A percentile compares a stretch with the other conserved stretches of the same genome.
phyloP scores from a whole-genome alignment of 1,140 invertebrate genomes.

The Aphidius gifuensis region DNA sequence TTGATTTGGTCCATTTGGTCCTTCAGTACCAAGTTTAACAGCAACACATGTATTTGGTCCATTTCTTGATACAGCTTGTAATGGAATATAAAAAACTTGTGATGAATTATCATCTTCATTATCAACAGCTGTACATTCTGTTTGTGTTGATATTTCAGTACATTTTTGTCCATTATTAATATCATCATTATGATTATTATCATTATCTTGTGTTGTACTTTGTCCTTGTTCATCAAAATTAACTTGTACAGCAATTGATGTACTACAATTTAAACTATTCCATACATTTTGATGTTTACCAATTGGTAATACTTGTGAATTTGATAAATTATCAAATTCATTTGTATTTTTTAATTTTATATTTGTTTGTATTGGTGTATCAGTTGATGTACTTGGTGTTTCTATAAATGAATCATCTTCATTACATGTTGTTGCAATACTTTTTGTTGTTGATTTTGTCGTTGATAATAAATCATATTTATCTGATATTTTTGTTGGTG shows the following conservation, averaged over 20 bases:
- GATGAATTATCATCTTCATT: constrained; percentile 53
- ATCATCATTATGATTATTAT: constrained; percentile 15
- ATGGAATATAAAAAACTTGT: constrained; percentile 69
- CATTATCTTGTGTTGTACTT: constrained; percentile 11
- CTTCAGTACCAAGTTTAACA: constrained; percentile 65
- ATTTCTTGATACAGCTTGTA: constrained; percentile 57
- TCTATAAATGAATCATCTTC: constrained; percentile 21
- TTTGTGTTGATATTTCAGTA: constrained; percentile 58
- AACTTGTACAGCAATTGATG: constrained; percentile 62
- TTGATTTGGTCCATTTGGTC: constrained; percentile 61
- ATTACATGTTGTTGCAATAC: constrained; percentile 13
- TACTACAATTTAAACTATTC: constrained; percentile 51
- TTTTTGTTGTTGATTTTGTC: constrained; percentile 12
- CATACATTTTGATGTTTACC: constrained; percentile 49
- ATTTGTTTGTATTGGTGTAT: constrained; percentile 28
- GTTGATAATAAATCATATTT: constrained; percentile 1
- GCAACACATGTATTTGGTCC: constrained; percentile 57
- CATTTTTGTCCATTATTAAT: constrained; percentile 37
- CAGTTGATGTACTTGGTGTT: not conserved
- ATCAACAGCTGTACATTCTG: constrained; percentile 53
- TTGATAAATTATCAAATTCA: constrained; percentile 44
- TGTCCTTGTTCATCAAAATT: constrained; percentile 50
- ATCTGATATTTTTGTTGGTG: constrained; percentile 1
- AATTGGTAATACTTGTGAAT: constrained; percentile 48
- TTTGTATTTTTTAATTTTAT: constrained; percentile 33